Evolutionary conservation across 2,888 invertebrate genomes (phyloP).

Genomic region (Sinelater perroti): DNA sequence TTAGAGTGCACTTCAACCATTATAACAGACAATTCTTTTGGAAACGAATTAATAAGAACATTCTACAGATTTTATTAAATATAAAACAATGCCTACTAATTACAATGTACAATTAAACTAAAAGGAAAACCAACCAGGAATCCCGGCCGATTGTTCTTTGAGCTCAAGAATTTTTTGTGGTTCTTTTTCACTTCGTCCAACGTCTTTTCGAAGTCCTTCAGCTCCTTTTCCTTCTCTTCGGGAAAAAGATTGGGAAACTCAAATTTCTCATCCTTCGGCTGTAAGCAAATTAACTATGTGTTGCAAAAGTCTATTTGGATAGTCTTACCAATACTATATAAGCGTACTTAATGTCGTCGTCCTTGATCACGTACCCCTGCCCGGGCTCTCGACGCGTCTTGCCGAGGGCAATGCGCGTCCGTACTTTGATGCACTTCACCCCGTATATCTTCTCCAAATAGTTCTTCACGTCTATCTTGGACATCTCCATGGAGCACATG

Average conservation of each 20-base stretch:
- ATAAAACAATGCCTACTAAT: too few relatives aligned
- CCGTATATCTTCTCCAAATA: slow-evolving; percentile 97
- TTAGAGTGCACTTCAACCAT: too few relatives aligned
- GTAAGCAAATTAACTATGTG: slow-evolving; percentile 39
- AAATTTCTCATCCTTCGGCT: slow-evolving; percentile 79
- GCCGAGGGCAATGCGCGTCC: slow-evolving; percentile 78
- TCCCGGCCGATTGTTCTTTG: slow-evolving; percentile 75
- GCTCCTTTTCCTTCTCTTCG: slow-evolving; percentile 59
- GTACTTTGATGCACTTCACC: slow-evolving; percentile 79
- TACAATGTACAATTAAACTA: slow-evolving; percentile 58
- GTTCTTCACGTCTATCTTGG: slow-evolving; percentile 85
- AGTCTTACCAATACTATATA: slow-evolving; percentile 76
- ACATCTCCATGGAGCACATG: slow-evolving; percentile 94
- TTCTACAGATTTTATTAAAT: too few relatives aligned
- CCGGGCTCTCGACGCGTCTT: slow-evolving; percentile 68
- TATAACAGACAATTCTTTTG: too few relatives aligned
- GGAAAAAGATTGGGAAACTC: slow-evolving; percentile 79
- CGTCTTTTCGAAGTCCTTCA: slow-evolving; percentile 68
- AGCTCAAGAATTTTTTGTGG: slow-evolving; percentile 67
- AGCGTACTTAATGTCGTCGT: slow-evolving; percentile 84
- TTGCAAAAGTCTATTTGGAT: too few relatives aligned
- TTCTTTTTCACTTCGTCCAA: slow-evolving; percentile 70
- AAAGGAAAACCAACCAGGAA: slow-evolving; percentile 83
- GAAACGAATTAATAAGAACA: too few relatives aligned
- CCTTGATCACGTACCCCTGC: slow-evolving; percentile 77